Conservation (phyloP, 2,888 invertebrate genomes). For the Sceliomorpha sp. region DNA sequence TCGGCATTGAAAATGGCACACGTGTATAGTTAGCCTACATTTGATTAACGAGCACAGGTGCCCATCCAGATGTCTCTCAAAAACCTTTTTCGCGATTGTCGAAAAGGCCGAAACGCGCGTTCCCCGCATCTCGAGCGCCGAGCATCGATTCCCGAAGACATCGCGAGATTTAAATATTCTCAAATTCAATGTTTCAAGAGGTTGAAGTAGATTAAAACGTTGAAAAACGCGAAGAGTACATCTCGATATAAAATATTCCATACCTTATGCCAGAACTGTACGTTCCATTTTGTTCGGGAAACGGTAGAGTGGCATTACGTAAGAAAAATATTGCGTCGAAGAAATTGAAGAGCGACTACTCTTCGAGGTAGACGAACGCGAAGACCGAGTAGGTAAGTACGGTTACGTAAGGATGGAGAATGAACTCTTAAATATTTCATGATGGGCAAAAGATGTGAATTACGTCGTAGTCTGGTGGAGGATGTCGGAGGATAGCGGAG, state of each 20-base stretch:
- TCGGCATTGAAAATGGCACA: too few relatives aligned
- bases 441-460: constrained; percentile 68
- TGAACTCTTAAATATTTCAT: constrained; percentile 73
- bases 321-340: constrained; percentile 45
- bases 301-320: constrained; percentile 35
- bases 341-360: constrained; percentile 45
- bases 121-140: too few relatives aligned
- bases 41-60: too few relatives aligned
- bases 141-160: constrained; percentile 9
- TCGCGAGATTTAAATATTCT: constrained; percentile 4
- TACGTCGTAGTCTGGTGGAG: constrained; percentile 61
- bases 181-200: constrained; percentile 21
- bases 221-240: constrained; percentile 14
- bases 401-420: constrained; percentile 59
- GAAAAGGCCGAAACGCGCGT: too few relatives aligned
- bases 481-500: constrained; percentile 57
- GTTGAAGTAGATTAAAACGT: constrained; percentile 28
- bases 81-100: too few relatives aligned
- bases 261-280: constrained; percentile 19
- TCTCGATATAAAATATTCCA: constrained; percentile 38
- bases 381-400: constrained; percentile 37
- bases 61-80: too few relatives aligned
- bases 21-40: too few relatives aligned
- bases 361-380: constrained; percentile 30
- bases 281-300: constrained; percentile 30